Base-by-base conservation (phyloP, 1,140 invertebrate species). In the Amyelois transitella region DNA sequence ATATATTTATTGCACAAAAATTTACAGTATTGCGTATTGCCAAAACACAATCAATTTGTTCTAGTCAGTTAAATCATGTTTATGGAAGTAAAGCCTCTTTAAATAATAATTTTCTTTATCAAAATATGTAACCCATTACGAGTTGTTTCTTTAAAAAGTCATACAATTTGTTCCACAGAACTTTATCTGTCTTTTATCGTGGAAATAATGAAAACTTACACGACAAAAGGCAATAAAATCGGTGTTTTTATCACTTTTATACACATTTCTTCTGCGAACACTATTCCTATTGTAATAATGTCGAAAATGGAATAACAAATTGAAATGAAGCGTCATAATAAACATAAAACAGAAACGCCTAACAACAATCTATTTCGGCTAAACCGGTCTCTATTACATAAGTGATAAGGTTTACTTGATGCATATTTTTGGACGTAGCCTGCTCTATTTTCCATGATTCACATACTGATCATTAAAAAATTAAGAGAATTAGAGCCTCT, bases 401-500 rank as follows among this genome's bases (percentile, higher is more conserved):
- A 43, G 6, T 43, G n/a, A 17, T 10, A 43, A 43, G 1, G 18
- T 17, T 6, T 18, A 10, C 1, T 8, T 45, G 7, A 6, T 45
- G 18, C 18, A 18, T 1, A 10, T 45, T 45, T 10, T 45, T 45
- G 4, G 18, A 45, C 43, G 18, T 45, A 10, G 0, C 10, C 2
- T 45, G 43, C 43, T 45, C 43, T 43, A 60, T 43, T 60, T 55
- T 44, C 38, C 28, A 25, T 54, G 45, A 55, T 64, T 72, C 54
- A 58, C 69, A 61, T 51, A 17, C 47, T 59, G 55, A 68, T 72
- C 61, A 67, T 70, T 64, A 53, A 60, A 55, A 49, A 56, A 66
- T 66, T 62, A 66, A 61, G 21, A 51, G 10, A 51, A 19, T 67
- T 65, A 67, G 58, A 18, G 28, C 44, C 32, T 48, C 10, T 21